These are phyloP conservation scores for Ornithoptera priamus DNA, from an alignment of 2,888 invertebrate genomes.

Conservation along the genomic window DNA sequence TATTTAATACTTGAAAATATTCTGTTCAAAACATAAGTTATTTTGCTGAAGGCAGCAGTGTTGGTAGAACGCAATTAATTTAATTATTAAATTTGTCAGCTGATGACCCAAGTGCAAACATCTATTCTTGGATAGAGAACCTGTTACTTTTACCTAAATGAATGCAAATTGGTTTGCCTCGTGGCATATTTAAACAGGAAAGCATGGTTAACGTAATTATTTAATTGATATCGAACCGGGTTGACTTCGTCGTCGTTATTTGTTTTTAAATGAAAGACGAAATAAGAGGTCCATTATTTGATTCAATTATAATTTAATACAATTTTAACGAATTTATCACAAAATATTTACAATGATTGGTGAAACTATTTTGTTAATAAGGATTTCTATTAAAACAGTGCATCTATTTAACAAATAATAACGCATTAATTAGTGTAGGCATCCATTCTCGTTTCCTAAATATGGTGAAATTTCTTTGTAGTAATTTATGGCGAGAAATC, in stretches of 20 bases:
- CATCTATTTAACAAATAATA: too few relatives aligned
- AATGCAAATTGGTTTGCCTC: slow-evolving; percentile 35
- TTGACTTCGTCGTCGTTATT: slow-evolving; percentile 7
- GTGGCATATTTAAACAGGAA: slow-evolving; percentile 33
- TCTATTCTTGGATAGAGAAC: slow-evolving; percentile 16
- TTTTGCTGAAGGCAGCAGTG: neutral
- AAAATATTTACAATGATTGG: too few relatives aligned
- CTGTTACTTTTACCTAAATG: slow-evolving; percentile 33
- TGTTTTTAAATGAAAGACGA: neutral
- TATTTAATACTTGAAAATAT: neutral
- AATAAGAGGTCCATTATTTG: neutral
- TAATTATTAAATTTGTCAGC: slow-evolving; percentile 9
- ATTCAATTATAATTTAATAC: neutral
- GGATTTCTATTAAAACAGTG: too few relatives aligned
- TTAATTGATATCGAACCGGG: slow-evolving; percentile 9
- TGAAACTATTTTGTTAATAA: too few relatives aligned
- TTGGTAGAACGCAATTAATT: neutral
- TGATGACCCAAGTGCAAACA: slow-evolving; percentile 22
- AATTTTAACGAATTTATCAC: neutral
- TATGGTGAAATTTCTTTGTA: too few relatives aligned
- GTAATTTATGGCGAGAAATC: too few relatives aligned
- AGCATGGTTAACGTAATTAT: slow-evolving; percentile 30
- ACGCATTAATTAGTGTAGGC: too few relatives aligned
- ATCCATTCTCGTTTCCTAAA: too few relatives aligned
- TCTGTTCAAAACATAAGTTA: neutral